Evolutionary conservation across 2,797 vertebrate species (phyloP).

Genomic region (Antrozous pallidus): DNA sequence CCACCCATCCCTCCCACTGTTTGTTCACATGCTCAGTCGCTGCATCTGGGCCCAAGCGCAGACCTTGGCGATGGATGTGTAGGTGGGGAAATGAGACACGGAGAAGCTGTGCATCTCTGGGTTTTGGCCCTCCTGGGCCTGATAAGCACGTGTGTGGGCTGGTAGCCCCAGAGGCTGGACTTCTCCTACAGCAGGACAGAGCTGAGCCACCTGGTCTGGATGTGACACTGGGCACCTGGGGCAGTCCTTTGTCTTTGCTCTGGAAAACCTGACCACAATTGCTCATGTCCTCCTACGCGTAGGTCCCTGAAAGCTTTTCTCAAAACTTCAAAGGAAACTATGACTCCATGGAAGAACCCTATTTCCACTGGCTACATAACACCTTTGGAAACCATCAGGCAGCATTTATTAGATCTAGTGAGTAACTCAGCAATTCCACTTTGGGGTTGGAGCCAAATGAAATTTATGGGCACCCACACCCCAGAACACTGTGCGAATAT

Average conservation of each 20-base stretch:
- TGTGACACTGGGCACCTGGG: not conserved
- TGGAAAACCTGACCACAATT: not conserved
- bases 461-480: not conserved
- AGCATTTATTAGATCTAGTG: not conserved
- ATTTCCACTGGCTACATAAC: not conserved
- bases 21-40: not conserved
- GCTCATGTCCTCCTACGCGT: not conserved
- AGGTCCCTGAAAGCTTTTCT: not conserved
- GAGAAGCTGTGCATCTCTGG: not conserved
- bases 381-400: not conserved
- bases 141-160: not conserved
- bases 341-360: not conserved
- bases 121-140: not conserved
- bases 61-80: not conserved
- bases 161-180: not conserved
- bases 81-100: not conserved
- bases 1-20: not conserved
- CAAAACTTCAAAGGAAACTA: not conserved
- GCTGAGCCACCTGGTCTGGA: not conserved
- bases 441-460: not conserved
- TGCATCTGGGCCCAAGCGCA: not conserved
- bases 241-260: not conserved
- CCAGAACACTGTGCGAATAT: not conserved
- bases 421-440: not conserved
- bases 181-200: not conserved